These are phyloP conservation scores for Heteromormyrus szaboi DNA, from an alignment of 2,797 vertebrate genomes.

Conservation along the genomic window DNA sequence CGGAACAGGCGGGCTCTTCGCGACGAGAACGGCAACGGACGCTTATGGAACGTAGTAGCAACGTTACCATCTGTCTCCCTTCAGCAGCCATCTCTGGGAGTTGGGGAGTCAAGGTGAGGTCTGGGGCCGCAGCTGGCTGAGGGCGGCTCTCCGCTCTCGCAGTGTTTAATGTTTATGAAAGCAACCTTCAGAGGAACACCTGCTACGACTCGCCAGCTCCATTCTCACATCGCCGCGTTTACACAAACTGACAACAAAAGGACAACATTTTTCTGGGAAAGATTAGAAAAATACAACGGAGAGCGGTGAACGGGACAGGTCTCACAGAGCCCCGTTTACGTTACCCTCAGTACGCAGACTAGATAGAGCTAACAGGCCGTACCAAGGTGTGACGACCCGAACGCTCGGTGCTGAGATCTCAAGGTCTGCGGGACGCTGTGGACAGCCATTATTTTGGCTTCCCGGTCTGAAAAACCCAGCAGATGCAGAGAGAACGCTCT, in stretches of 20 bases:
- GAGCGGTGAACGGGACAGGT: constrained; percentile 47
- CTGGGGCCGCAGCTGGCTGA: constrained; percentile 50
- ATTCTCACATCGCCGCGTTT: constrained; percentile 63
- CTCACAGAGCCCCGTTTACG: constrained; percentile 52
- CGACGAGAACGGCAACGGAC: background rate
- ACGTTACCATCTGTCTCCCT: background rate
- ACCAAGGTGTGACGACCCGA: constrained; percentile 49
- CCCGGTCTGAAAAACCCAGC: constrained; percentile 36
- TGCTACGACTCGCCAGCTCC: constrained; percentile 53
- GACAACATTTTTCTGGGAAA: constrained; percentile 58
- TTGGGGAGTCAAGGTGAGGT: constrained; percentile 51
- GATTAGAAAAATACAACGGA: constrained; percentile 55
- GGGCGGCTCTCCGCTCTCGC: constrained; percentile 39
- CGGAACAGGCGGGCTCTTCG: constrained; percentile 36
- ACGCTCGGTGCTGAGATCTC: constrained; percentile 31
- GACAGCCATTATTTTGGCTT: constrained; percentile 56
- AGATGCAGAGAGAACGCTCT: constrained; percentile 34
- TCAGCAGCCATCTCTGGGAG: constrained; percentile 38
- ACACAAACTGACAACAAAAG: constrained; percentile 67
- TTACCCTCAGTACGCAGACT: constrained; percentile 57
- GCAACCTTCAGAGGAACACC: constrained; percentile 59
- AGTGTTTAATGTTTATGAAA: constrained; percentile 54
- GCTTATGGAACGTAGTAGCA: background rate
- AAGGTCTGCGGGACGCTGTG: constrained; percentile 48
- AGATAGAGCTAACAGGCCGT: constrained; percentile 58